Evolutionary conservation across 64 coral and sea anemone genomes (phyloP).

Genomic region (Stylophora pistillata): DNA sequence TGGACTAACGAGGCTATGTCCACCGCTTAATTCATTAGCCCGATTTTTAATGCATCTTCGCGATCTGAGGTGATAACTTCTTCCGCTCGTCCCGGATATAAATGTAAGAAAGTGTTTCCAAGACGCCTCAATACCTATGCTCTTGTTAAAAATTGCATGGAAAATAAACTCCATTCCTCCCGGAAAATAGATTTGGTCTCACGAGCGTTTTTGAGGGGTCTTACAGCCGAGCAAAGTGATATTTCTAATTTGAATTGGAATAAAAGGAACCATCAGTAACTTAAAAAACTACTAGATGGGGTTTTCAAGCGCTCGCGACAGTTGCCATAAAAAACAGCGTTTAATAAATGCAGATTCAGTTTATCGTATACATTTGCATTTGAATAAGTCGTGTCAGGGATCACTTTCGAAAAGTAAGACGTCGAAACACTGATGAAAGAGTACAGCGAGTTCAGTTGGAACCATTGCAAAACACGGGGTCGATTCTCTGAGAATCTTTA

Average conservation of each 20-base stretch:
- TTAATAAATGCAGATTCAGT: conserved; percentile 25
- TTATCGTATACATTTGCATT: conserved; percentile 27
- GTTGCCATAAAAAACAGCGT: not conserved
- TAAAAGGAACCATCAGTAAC: not conserved
- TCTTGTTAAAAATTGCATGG: too few species aligned
- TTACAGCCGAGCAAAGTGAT: not conserved
- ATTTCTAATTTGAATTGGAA: not conserved
- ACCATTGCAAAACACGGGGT: not conserved
- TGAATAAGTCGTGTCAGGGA: conserved; percentile 7
- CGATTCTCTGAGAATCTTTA: too few species aligned
- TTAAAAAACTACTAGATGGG: not conserved
- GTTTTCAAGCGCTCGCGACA: not conserved
- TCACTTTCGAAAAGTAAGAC: not conserved
- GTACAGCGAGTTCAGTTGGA: not conserved
- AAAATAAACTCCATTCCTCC: not conserved
- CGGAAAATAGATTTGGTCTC: too few species aligned
- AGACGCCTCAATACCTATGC: too few species aligned
- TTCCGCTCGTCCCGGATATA: too few species aligned
- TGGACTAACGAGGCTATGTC: too few species aligned
- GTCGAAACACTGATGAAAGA: not conserved
- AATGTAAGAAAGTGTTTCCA: too few species aligned
- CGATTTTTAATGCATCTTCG: too few species aligned
- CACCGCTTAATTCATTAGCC: too few species aligned
- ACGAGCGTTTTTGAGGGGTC: too few species aligned
- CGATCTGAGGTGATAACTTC: too few species aligned